Conservation (phyloP, 2,888 invertebrate species). For the Cryptocephalus primarius region DNA sequence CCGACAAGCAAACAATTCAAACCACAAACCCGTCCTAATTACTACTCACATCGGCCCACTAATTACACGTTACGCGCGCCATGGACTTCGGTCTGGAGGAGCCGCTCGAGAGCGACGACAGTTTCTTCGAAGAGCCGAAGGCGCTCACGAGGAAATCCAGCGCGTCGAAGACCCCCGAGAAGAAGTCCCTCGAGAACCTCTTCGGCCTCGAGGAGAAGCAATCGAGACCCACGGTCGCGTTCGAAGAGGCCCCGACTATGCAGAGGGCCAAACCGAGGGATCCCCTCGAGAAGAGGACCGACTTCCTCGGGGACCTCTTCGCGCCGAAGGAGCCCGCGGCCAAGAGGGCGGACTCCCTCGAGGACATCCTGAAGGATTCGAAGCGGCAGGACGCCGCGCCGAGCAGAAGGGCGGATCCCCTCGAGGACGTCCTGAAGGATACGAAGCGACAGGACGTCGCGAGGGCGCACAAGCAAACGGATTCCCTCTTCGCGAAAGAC, state of each 20-base stretch:
- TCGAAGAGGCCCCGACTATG: no score
- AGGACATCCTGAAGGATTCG: conserved; percentile 25
- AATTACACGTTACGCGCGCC: background rate
- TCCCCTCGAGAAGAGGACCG: conserved; percentile 17
- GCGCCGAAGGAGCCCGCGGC: conserved; percentile 12
- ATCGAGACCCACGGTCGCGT: background rate
- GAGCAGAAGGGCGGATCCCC: no score
- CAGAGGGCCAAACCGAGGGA: no score
- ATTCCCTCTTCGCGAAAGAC: no score
- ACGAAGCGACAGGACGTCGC: no score
- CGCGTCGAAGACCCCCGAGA: conserved; percentile 23
- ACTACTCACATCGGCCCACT: no score
- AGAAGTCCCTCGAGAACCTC: conserved; percentile 25
- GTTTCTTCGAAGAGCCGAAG: conserved; percentile 56
- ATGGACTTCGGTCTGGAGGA: conserved; percentile 39
- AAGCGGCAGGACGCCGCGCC: no score
- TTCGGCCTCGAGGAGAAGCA: conserved; percentile 16
- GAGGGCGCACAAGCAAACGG: no score
- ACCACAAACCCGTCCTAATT: no score
- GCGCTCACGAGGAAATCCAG: conserved; percentile 20
- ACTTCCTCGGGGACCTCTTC: conserved; percentile 30
- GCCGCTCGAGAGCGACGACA: conserved; percentile 57
- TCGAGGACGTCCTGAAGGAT: no score
- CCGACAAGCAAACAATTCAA: no score
- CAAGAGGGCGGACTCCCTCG: conserved; percentile 23